Base-by-base conservation (phyloP, 2,888 invertebrate genomes). In the Argyra leucocephala region DNA sequence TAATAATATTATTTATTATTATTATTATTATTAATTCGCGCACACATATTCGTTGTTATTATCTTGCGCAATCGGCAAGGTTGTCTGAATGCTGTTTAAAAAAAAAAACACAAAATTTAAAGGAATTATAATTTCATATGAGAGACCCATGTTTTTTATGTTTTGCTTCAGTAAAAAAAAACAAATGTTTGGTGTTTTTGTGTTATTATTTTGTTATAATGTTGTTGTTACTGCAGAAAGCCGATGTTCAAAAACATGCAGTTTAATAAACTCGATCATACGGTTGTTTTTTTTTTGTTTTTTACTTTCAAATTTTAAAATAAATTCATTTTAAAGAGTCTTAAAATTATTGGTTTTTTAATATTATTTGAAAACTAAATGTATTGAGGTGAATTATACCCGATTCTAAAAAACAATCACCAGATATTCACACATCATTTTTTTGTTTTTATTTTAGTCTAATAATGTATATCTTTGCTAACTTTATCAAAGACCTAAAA, bases 401-500 rank as follows among this genome's bases (percentile, higher is more conserved):
- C n/a, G n/a, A n/a, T n/a, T n/a, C n/a, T n/a, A n/a, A n/a, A n/a
- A n/a, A n/a, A n/a, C n/a, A n/a, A 48, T 48, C 48, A 48, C 48
- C 48, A 48, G 48, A 48, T 48, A n/a, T n/a, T 5, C 15, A 48
- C 18, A 37, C 12, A 15, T 26, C 26, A 37, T 37, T 37, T 48
- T 48, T 15, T 48, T 48, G 2, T 48, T 48, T 5, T 48, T 48
- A 18, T 48, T 37, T 12, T 12, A 18, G 18, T 48, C 1, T 18
- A 48, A 48, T 2, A 18, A 3, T 48, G 5, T 1, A 2, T 10
- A 31, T 1, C 7, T 31, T 31, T 9, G 12, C 18, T 48, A 18
- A 9, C 18, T 15, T 18, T 5, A 18, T 18, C 37, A 15, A 37
- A n/a, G 18, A 1, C 63, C 66, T 66, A 66, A 64, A 64, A 67